Base-by-base conservation (phyloP, 64 coral and sea anemone genomes). In the Stichodactyla mertensii region DNA sequence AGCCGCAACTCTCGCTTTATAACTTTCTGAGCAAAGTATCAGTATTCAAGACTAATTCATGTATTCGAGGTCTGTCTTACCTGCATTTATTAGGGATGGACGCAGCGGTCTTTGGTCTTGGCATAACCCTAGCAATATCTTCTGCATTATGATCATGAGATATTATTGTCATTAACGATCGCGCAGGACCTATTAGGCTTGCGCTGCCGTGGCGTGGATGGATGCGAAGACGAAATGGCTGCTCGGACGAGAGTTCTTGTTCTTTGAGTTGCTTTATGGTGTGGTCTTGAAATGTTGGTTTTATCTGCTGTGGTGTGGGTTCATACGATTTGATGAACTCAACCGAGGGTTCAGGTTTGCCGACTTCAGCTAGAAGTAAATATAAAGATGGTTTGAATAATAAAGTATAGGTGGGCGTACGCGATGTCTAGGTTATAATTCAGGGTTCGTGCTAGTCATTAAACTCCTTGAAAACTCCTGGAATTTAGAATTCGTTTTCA, bases 41-140 rank as follows among this genome's bases (percentile, higher is more conserved):
- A 45, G 36, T 45, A 45, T 45, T 1, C 1, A 45, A 45, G 1
- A 45, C 36, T 45, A 45, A 45, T 45, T 45, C 36, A 45, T 1
- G 1, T 64, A 64, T 18, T 16, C 61, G n/a, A 16, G 15, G 16
- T 64, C 61, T 64, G 15, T 16, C 61, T 51, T 86, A 92, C 90
- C 87, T 95, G 94, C 94, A 95, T 66, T 95, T 95, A 64, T 84
- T 92, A 5, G 90, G 90, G 7, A 95, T 95, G 7, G 94, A 95
- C 22, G 91, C 83, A 12, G 89, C 89, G 9, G 90, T 82, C 54
- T 51, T 89, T 4, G 94, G 88, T 51, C 91, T 92, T 27, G 90
- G 90, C 57, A 95, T 52, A 4, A 79, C 90, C 56, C 86, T 89
- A n/a, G 85, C 89, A 58, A 95, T 83, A 87, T 95, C 90, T 24